A percentile compares a stretch with the other conserved stretches of the same genome.
Evolutionary conservation across 1,140 invertebrate species (phyloP).

Genomic region (Hylaeus anthracinus): DNA sequence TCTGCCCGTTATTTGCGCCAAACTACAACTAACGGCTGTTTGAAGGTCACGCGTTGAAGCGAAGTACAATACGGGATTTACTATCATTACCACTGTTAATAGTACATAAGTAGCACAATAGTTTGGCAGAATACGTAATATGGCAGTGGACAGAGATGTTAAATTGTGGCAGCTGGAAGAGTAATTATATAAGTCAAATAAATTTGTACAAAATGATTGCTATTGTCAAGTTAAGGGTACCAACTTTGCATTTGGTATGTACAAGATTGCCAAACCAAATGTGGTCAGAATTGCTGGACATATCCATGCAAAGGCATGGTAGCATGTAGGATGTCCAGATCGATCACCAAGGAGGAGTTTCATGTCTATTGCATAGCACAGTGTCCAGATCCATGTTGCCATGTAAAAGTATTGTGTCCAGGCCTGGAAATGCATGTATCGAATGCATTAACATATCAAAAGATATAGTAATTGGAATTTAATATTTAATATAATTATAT

Average conservation of each 20-base stretch:
- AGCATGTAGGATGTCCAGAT: conserved; percentile 82
- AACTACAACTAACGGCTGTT: conserved; percentile 83
- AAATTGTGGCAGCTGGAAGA: conserved; percentile 87
- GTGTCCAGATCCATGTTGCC: conserved; percentile 91
- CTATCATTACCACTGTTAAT: conserved; percentile 87
- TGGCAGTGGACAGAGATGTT: conserved; percentile 81
- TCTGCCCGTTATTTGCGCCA: conserved; percentile 85
- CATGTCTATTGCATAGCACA: conserved; percentile 91
- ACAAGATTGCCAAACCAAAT: conserved; percentile 87
- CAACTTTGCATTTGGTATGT: conserved; percentile 89
- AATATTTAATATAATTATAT: conserved; percentile 62
- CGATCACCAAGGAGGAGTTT: conserved; percentile 85
- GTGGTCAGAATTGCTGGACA: conserved; percentile 85
- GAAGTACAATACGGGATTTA: conserved; percentile 87
- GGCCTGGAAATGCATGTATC: conserved; percentile 82
- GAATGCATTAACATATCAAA: not conserved
- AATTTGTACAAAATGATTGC: not conserved
- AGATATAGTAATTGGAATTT: not conserved
- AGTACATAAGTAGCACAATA: conserved; percentile 89
- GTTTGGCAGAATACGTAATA: conserved; percentile 88
- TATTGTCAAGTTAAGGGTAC: conserved; percentile 53
- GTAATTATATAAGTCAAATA: conserved; percentile 9
- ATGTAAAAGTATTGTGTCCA: conserved; percentile 93
- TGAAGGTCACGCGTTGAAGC: conserved; percentile 85
- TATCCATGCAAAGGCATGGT: conserved; percentile 87